Conservation (phyloP, 2,113 vertebrate species). For the Strigops habroptila region DNA sequence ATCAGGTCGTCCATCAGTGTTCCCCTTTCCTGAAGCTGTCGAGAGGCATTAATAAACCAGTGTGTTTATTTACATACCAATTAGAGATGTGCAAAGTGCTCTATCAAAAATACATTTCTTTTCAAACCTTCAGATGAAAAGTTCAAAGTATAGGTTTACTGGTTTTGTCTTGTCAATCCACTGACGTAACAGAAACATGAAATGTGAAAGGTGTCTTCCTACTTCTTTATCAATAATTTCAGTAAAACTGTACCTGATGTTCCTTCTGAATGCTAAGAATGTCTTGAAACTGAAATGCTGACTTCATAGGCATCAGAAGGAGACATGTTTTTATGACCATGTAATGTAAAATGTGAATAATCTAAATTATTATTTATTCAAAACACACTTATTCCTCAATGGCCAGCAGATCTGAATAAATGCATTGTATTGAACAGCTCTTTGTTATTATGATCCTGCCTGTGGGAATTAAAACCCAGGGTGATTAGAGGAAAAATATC, state of each 20-base stretch:
- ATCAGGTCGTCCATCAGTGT: background rate
- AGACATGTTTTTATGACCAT: background rate
- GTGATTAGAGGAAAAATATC: background rate
- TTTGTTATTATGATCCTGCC: background rate
- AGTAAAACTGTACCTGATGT: background rate
- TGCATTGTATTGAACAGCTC: background rate
- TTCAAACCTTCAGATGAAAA: background rate
- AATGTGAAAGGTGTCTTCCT: background rate
- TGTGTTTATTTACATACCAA: background rate
- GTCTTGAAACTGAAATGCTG: background rate
- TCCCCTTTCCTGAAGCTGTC: background rate
- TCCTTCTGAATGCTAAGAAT: background rate
- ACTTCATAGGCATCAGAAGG: background rate
- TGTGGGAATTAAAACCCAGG: background rate
- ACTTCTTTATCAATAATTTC: background rate
- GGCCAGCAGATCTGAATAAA: background rate
- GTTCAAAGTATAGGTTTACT: background rate
- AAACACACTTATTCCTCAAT: background rate
- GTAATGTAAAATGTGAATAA: background rate
- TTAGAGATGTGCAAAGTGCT: background rate
- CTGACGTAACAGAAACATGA: background rate
- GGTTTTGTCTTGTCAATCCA: background rate
- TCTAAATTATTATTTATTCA: background rate
- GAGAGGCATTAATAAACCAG: background rate
- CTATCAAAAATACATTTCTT: background rate